Percentiles rank a stretch among this genome's conserved stretches.
These are phyloP conservation scores for Physella acuta DNA, from an alignment of 1,140 invertebrate genomes.

Conservation along the genomic window DNA sequence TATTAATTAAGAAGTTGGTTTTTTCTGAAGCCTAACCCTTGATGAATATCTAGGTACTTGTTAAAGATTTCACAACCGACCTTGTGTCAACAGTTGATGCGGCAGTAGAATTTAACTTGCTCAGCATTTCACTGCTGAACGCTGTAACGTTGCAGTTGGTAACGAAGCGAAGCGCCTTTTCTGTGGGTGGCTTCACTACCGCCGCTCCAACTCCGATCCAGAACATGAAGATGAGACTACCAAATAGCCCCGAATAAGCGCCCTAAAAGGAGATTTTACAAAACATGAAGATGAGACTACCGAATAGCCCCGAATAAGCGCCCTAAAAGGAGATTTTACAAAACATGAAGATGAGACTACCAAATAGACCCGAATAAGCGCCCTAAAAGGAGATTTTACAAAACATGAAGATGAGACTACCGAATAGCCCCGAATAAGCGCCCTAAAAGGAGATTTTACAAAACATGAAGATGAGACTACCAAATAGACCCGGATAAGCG, in stretches of 20 bases:
- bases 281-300: neutral
- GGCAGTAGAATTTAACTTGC: conserved; percentile 4
- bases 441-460: conserved; percentile 57
- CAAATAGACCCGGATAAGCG: neutral
- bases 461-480: conserved; percentile 67
- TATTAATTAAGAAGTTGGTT: too few relatives aligned
- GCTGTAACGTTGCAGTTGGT: conserved; percentile 34
- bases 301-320: neutral
- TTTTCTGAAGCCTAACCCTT: too few relatives aligned
- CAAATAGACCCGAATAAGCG: neutral
- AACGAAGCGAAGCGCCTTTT: conserved; percentile 55
- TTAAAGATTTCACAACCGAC: neutral
- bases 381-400: neutral
- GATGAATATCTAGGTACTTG: too few relatives aligned
- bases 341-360: neutral
- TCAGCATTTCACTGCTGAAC: conserved; percentile 1
- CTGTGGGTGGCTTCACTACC: conserved; percentile 69
- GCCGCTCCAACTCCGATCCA: conserved; percentile 87
- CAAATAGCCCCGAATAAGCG: conserved; percentile 73
- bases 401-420: neutral
- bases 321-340: neutral
- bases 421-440: neutral
- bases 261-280: conserved; percentile 67
- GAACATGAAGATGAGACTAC: conserved; percentile 71
- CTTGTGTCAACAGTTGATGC: conserved; percentile 1